Evolutionary conservation across 1,140 invertebrate genomes (phyloP).

Genomic region (Kradibia gibbosae): DNA sequence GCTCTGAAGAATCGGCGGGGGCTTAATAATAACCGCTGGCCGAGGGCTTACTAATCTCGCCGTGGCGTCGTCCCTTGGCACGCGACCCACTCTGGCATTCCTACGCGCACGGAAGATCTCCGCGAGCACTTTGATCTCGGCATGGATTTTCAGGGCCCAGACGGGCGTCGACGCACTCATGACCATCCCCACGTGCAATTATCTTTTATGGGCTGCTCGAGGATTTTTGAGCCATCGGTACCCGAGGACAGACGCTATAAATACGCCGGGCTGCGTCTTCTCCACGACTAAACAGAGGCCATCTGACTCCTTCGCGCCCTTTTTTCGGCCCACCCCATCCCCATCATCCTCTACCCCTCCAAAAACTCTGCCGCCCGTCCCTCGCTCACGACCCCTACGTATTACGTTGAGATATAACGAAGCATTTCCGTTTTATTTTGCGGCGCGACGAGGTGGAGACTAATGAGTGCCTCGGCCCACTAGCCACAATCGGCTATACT

Average conservation of each 20-base stretch:
- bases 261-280: conserved; percentile 29
- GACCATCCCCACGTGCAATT: conserved; percentile 46
- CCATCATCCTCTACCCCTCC: too few relatives aligned
- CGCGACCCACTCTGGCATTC: conserved; percentile 1
- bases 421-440: conserved; percentile 43
- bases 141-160: conserved; percentile 37
- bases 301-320: neutral
- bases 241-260: conserved; percentile 26
- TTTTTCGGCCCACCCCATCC: neutral
- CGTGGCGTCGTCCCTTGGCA: conserved; percentile 30
- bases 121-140: conserved; percentile 29
- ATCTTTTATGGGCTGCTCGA: conserved; percentile 49
- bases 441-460: conserved; percentile 15
- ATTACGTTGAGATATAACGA: neutral
- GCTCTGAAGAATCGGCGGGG: too few relatives aligned
- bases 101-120: neutral
- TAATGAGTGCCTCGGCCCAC: conserved; percentile 30
- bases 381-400: too few relatives aligned
- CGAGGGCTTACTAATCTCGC: conserved; percentile 25
- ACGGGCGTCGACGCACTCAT: conserved; percentile 40
- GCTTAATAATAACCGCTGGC: neutral
- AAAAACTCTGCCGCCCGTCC: too few relatives aligned
- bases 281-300: too few relatives aligned
- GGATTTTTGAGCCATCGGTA: conserved; percentile 41
- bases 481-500: conserved; percentile 38